Evolutionary conservation across 2,888 invertebrate genomes (phyloP).

Genomic region (Platycnemis pennipes): DNA sequence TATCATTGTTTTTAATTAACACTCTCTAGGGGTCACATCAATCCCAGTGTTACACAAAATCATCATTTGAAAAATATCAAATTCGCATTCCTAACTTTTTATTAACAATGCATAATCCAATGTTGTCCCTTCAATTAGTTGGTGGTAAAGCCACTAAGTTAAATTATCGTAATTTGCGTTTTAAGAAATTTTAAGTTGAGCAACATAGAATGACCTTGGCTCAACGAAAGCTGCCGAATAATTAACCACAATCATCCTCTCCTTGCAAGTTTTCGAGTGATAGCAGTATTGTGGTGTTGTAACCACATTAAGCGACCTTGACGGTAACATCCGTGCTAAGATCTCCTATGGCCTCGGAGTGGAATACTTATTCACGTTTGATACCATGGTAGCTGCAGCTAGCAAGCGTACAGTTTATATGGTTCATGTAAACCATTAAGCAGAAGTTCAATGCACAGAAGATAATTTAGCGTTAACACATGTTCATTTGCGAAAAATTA

Average conservation of each 20-base stretch:
- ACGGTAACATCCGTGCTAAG: neutral
- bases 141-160: too few relatives aligned
- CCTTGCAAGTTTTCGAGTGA: neutral
- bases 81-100: too few relatives aligned
- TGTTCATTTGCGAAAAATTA: too few relatives aligned
- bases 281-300: neutral
- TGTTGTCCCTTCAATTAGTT: too few relatives aligned
- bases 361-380: too few relatives aligned
- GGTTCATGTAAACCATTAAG: too few relatives aligned
- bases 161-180: neutral
- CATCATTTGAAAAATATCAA: neutral
- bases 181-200: neutral
- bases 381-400: too few relatives aligned
- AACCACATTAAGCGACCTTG: neutral
- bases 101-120: too few relatives aligned
- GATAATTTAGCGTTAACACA: too few relatives aligned
- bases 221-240: neutral
- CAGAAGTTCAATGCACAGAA: too few relatives aligned
- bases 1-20: neutral
- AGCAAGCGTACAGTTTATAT: too few relatives aligned
- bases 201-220: neutral
- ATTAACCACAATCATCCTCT: neutral
- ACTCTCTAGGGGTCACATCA: neutral
- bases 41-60: neutral
- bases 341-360: too few relatives aligned